These are phyloP conservation scores for Sarcophaga rosellei DNA, from an alignment of 2,888 invertebrate genomes.

Conservation along the genomic window DNA sequence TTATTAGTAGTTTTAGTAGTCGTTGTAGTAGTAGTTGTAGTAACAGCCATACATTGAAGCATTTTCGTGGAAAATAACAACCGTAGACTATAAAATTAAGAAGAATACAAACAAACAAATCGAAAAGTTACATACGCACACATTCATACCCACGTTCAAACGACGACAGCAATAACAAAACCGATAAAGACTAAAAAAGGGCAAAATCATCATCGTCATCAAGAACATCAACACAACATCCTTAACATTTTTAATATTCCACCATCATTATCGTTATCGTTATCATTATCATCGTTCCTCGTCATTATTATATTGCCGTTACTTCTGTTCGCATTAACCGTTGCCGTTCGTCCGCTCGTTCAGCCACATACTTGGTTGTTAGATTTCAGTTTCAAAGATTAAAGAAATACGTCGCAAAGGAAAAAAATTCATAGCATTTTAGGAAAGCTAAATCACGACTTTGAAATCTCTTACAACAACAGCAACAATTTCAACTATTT, in stretches of 20 bases:
- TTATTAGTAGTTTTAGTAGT: not conserved
- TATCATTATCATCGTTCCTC: not conserved
- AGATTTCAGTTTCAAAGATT: not conserved
- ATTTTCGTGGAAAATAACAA: conserved; percentile 14
- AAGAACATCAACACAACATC: conserved; percentile 37
- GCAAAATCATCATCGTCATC: conserved; percentile 43
- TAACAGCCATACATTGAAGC: too few species aligned
- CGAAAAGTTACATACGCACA: not conserved
- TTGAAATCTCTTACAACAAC: conserved; percentile 14
- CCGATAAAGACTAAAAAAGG: conserved; percentile 18
- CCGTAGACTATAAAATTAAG: conserved; percentile 32
- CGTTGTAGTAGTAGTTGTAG: conserved; percentile 16
- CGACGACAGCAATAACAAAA: not conserved
- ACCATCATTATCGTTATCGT: not conserved
- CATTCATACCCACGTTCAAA: not conserved
- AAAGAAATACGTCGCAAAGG: not conserved
- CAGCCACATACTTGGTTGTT: too few species aligned
- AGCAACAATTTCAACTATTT: conserved; percentile 34
- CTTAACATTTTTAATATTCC: conserved; percentile 14
- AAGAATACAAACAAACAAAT: not conserved
- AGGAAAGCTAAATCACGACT: conserved; percentile 17
- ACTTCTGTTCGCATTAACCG: conserved; percentile 10
- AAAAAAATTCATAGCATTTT: not conserved
- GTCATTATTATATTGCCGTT: conserved; percentile 54
- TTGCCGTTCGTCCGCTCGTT: not conserved